phyloP scores from a whole-genome alignment of 37 sponge, comb jelly and placozoan genomes.

The Cladorhizidae sp. region DNA sequence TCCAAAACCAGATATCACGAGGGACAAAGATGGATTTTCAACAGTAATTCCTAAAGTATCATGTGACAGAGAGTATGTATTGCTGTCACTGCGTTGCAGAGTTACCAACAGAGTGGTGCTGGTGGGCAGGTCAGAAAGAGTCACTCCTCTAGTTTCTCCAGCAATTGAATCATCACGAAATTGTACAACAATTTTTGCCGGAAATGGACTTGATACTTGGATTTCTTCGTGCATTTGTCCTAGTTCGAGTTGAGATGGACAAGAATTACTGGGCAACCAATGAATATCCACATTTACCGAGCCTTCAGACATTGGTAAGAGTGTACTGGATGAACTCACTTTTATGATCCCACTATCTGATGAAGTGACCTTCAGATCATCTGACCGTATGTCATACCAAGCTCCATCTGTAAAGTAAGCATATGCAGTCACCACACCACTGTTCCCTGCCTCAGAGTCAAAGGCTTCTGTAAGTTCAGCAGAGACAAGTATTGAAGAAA shows the following conservation, averaged over 20 bases:
- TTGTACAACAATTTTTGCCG: not conserved
- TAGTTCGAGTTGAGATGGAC: not conserved
- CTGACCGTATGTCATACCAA: constrained; percentile 5
- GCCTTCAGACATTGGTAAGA: not conserved
- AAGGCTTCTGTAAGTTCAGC: constrained; percentile 17
- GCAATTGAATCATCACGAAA: not conserved
- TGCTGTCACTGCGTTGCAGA: constrained; percentile 9
- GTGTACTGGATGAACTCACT: not conserved
- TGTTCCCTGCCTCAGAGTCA: not conserved
- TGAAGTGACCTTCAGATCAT: not conserved
- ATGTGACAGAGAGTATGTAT: not conserved
- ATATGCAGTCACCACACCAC: constrained; percentile 33
- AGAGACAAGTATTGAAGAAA: constrained; percentile 10
- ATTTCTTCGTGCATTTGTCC: not conserved
- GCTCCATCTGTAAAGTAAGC: constrained; percentile 70
- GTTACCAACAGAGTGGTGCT: not conserved
- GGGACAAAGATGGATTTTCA: not conserved
- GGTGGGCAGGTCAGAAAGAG: not conserved
- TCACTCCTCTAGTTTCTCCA: constrained; percentile 5
- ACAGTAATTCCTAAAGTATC: not conserved
- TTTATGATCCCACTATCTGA: not conserved
- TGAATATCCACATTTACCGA: not conserved
- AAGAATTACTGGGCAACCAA: not conserved
- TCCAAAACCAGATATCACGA: not conserved
- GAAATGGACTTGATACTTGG: constrained; percentile 10